A percentile compares a stretch with the other conserved stretches of the same genome.
Evolutionary conservation across 1,140 invertebrate species (phyloP).

Genomic region (Heliconius eleuchia): DNA sequence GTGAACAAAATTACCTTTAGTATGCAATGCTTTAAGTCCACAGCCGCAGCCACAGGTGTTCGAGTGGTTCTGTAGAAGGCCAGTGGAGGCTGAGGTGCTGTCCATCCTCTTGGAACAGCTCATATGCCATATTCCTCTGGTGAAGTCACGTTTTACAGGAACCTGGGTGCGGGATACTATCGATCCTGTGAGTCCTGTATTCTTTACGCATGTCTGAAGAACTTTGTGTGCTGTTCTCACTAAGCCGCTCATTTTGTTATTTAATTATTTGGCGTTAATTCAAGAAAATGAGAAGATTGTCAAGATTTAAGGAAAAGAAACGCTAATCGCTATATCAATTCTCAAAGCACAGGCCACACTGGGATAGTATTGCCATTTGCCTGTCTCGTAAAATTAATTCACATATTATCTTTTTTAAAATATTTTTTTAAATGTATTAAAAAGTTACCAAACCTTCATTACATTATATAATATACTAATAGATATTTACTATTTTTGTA

Average conservation of each 20-base stretch:
- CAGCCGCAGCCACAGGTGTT: slow-evolving; percentile 84
- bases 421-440: background rate
- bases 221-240: slow-evolving; percentile 82
- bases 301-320: slow-evolving; percentile 11
- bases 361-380: slow-evolving; percentile 22
- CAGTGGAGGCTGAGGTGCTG: slow-evolving; percentile 51
- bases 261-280: slow-evolving; percentile 19
- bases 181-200: slow-evolving; percentile 74
- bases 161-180: slow-evolving; percentile 73
- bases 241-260: slow-evolving; percentile 85
- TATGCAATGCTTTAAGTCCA: slow-evolving; percentile 82
- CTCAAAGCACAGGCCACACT: background rate
- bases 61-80: slow-evolving; percentile 70
- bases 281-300: slow-evolving; percentile 15
- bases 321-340: background rate
- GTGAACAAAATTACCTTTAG: slow-evolving; percentile 83
- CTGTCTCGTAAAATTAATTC: background rate
- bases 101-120: slow-evolving; percentile 73
- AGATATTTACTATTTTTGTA: too few species aligned
- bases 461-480: too few species aligned
- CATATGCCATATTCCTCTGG: slow-evolving; percentile 87
- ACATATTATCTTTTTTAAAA: background rate
- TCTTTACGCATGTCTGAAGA: slow-evolving; percentile 74
- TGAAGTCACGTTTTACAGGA: slow-evolving; percentile 83
- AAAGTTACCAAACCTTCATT: background rate